Base-by-base conservation (phyloP, 2,113 vertebrate genomes). In the Gymnogyps californianus region DNA sequence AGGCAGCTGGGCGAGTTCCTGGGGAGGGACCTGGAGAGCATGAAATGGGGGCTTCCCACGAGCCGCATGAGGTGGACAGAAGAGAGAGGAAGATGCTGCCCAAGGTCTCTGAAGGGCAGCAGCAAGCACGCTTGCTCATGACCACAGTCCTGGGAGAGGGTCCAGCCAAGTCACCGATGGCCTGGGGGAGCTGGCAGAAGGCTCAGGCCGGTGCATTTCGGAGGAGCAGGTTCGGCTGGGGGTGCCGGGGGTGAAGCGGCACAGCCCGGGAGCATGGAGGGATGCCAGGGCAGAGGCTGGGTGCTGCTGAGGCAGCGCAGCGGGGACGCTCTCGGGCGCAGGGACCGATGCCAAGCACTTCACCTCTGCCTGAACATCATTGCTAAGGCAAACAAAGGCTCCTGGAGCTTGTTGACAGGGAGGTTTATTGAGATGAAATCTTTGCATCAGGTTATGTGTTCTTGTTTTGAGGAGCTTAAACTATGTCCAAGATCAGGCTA, bases 401-500 rank as follows among this genome's bases (percentile, higher is more conserved):
- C 57, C 51, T 17, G 52, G 16, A 84, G 52, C 82, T 74, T 74
- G 83, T 5, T 80, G 75, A 79, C 78, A 70, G 49, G 58, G 47
- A 77, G 58, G 49, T 83, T 91, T 80, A 79, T 49, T 62, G 93
- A 95, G 90, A 83, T 52, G 15, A 95, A 95, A 87, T 91, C 59
- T 88, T 38, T 79, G 57, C 89, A 89, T 79, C 44, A 62, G 51
- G 91, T 64, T 93, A 51, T 6, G 58, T 75, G 67, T 24, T 92
- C 79, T 47, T 91, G 72, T 90, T 93, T 72, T 77, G 82, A 93
- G 67, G 79, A 90, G 67, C 82, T 95, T 94, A 94, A 93, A 83
- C 82, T 52, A 40, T 19, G 47, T 67, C 82, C 84, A 83, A 52
- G 89, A 92, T 88, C 67, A 87, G 42, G 64, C 64, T 64, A 40